Conservation (phyloP, 1,140 invertebrate genomes). For the Pomacea maculata region DNA sequence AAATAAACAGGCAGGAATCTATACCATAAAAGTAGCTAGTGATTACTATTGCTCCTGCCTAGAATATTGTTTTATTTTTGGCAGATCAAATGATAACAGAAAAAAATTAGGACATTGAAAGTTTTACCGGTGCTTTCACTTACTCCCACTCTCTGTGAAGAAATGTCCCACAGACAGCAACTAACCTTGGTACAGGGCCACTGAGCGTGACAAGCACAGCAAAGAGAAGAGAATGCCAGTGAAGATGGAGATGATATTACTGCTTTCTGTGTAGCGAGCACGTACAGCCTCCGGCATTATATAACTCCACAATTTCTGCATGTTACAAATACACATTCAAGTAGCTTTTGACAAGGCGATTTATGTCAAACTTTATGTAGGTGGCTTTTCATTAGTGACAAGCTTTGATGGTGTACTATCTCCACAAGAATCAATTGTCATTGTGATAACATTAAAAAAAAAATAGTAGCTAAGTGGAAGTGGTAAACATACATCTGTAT, state of each 20-base stretch:
- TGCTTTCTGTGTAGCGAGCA: constrained; percentile 78
- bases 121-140: too few relatives aligned
- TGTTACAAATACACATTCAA: constrained; percentile 14
- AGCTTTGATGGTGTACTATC: too few relatives aligned
- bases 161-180: neutral
- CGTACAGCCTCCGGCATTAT: constrained; percentile 68
- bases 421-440: too few relatives aligned
- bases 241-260: constrained; percentile 75
- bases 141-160: too few relatives aligned
- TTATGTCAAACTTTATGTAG: too few relatives aligned
- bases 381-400: too few relatives aligned
- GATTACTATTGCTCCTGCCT: neutral
- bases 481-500: too few relatives aligned
- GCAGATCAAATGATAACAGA: too few relatives aligned
- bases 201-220: constrained; percentile 68
- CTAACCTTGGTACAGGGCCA: constrained; percentile 68
- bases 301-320: constrained; percentile 73
- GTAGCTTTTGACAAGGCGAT: too few relatives aligned
- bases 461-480: too few relatives aligned
- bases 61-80: neutral
- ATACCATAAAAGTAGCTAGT: constrained; percentile 13
- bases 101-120: too few relatives aligned
- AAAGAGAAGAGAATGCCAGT: constrained; percentile 72
- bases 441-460: too few relatives aligned
- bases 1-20: constrained; percentile 1